These are phyloP conservation scores for Venturia canescens DNA, from an alignment of 1,140 invertebrate genomes.

Conservation along the genomic window DNA sequence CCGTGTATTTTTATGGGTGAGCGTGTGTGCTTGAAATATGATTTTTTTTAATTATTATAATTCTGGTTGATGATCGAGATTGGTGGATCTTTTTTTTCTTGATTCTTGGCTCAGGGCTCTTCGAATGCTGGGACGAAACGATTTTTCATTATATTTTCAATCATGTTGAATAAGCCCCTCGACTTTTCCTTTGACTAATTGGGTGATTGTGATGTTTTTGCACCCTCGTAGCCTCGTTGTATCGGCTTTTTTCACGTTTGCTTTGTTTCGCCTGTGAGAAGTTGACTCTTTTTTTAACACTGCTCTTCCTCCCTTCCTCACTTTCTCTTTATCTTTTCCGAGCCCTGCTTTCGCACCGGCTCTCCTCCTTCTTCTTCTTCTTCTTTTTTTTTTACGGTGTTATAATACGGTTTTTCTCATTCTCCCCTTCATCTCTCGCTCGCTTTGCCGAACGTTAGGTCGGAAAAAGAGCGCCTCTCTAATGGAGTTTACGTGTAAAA, in stretches of 20 bases:
- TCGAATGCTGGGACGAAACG: too few relatives aligned
- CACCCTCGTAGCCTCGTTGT: not conserved
- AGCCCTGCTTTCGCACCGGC: not conserved
- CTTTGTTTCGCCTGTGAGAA: not conserved
- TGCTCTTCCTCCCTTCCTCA: too few relatives aligned
- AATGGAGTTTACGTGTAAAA: slow-evolving; percentile 72
- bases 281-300: too few relatives aligned
- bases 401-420: slow-evolving; percentile 14
- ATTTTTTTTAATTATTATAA: too few relatives aligned
- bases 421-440: slow-evolving; percentile 40
- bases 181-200: not conserved
- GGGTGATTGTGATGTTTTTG: not conserved
- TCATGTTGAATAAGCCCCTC: too few relatives aligned
- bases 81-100: too few relatives aligned
- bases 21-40: too few relatives aligned
- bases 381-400: not conserved
- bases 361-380: not conserved
- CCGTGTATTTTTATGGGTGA: too few relatives aligned
- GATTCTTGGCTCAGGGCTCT: too few relatives aligned
- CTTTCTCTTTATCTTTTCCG: not conserved
- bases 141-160: too few relatives aligned
- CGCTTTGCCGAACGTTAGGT: slow-evolving; percentile 49
- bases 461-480: slow-evolving; percentile 49
- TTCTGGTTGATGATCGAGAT: too few relatives aligned
- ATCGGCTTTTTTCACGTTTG: not conserved